Evolutionary conservation across 2,888 invertebrate genomes (phyloP).

Genomic region (Nomada lathburiana): DNA sequence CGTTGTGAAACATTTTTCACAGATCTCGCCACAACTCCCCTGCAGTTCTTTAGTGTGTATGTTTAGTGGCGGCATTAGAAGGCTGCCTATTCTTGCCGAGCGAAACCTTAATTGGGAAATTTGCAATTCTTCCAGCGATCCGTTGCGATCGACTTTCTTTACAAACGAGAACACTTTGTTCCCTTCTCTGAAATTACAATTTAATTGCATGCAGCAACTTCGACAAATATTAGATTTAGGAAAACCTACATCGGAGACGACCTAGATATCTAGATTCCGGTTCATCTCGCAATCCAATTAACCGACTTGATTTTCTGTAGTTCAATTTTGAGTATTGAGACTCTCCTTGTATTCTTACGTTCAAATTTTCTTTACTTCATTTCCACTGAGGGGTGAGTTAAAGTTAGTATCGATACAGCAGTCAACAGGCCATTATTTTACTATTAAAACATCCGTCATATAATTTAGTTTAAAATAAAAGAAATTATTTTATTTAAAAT

Average conservation of each 20-base stretch:
- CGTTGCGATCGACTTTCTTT: not conserved
- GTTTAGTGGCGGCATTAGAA: not conserved
- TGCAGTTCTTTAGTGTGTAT: not conserved
- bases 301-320: conserved; percentile 20
- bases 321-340: not conserved
- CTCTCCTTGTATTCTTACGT: not conserved
- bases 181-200: not conserved
- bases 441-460: too few relatives aligned
- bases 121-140: conserved; percentile 18
- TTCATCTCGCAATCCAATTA: conserved; percentile 37
- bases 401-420: not conserved
- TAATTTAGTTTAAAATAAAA: too few relatives aligned
- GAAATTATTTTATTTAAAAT: too few relatives aligned
- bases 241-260: conserved; percentile 12
- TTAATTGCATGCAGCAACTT: not conserved
- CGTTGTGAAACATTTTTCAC: conserved; percentile 25
- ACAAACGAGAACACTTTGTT: not conserved
- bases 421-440: too few relatives aligned
- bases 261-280: conserved; percentile 11
- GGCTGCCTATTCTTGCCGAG: not conserved
- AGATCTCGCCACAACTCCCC: conserved; percentile 7
- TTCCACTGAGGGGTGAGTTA: not conserved
- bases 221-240: conserved; percentile 14
- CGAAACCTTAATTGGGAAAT: conserved; percentile 18
- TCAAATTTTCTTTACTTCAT: not conserved